These are phyloP conservation scores for Drosophila yakuba DNA, from an alignment of 1,140 invertebrate genomes.

Conservation along the genomic window DNA sequence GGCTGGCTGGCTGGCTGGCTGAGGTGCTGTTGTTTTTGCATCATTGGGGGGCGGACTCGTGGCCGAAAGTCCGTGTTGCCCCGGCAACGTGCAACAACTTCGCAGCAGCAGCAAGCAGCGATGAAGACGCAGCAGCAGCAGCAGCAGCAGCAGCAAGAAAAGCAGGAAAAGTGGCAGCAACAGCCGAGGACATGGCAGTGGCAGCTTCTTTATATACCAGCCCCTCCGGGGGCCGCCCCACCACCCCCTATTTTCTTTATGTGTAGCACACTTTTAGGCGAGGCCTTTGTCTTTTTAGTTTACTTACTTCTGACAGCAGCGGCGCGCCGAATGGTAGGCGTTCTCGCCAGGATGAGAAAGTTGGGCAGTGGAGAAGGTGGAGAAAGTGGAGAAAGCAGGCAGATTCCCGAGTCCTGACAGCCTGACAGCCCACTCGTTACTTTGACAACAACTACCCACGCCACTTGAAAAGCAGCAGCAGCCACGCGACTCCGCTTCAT, in stretches of 20 bases:
- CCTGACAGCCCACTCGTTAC: conserved; percentile 80
- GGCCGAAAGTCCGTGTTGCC: conserved; percentile 54
- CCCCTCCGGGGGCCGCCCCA: neutral
- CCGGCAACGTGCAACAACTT: conserved; percentile 56
- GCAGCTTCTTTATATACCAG: conserved; percentile 57
- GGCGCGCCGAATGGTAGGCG: conserved; percentile 20
- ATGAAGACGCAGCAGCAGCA: conserved; percentile 58
- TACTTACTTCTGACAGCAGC: conserved; percentile 58
- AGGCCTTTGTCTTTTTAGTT: conserved; percentile 81
- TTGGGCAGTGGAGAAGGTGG: too few relatives aligned
- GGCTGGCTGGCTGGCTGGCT: neutral
- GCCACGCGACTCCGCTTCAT: conserved; percentile 9
- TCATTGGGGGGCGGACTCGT: conserved; percentile 30
- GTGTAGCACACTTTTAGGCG: conserved; percentile 82
- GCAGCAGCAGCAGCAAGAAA: conserved; percentile 41
- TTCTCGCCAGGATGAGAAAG: neutral
- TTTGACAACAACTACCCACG: conserved; percentile 69
- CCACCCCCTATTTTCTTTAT: conserved; percentile 50
- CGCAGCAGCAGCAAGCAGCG: conserved; percentile 9
- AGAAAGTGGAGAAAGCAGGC: neutral
- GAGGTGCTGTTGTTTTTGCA: conserved; percentile 34
- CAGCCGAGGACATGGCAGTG: conserved; percentile 22
- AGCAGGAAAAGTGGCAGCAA: conserved; percentile 37
- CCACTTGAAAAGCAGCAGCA: conserved; percentile 21
- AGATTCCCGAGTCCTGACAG: conserved; percentile 53